Evolutionary conservation across 1,140 invertebrate genomes (phyloP).

Genomic region (Drosophila biarmipes): DNA sequence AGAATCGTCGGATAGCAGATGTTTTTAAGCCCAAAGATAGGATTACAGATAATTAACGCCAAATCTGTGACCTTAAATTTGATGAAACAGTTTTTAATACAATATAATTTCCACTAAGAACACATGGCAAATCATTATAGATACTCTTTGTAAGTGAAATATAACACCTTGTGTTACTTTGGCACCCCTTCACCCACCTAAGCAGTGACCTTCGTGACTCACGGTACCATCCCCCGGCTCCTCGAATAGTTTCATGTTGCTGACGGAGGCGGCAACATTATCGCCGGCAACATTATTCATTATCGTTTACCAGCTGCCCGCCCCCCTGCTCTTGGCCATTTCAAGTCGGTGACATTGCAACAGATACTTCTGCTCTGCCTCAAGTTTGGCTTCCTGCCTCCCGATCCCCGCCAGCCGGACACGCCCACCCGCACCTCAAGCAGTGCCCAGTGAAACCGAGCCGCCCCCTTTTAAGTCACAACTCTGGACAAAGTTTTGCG

Average conservation of each 20-base stretch:
- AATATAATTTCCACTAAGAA: no score
- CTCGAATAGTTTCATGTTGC: constrained; percentile 33
- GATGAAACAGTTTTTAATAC: no score
- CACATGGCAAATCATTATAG: no score
- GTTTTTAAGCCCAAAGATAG: no score
- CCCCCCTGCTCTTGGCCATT: constrained; percentile 31
- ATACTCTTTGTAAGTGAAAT: no score
- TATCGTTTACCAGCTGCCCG: constrained; percentile 51
- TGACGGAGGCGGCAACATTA: constrained; percentile 70
- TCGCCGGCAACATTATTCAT: constrained; percentile 77
- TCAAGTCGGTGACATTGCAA: constrained; percentile 78
- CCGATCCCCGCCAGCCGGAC: not conserved
- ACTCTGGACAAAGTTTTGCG: constrained; percentile 73
- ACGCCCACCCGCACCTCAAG: constrained; percentile 1
- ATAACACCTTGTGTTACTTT: no score
- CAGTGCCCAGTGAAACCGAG: not conserved
- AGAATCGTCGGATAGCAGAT: no score
- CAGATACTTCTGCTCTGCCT: constrained; percentile 67
- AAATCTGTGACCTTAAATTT: no score
- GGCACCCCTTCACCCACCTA: no score
- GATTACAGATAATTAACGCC: no score
- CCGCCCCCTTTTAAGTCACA: constrained; percentile 52
- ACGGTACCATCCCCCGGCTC: constrained; percentile 13
- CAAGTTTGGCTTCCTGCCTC: constrained; percentile 44
- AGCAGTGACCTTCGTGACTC: not conserved